Evolutionary conservation across 2,113 vertebrate species (phyloP).

Genomic region (Caranx ignobilis): DNA sequence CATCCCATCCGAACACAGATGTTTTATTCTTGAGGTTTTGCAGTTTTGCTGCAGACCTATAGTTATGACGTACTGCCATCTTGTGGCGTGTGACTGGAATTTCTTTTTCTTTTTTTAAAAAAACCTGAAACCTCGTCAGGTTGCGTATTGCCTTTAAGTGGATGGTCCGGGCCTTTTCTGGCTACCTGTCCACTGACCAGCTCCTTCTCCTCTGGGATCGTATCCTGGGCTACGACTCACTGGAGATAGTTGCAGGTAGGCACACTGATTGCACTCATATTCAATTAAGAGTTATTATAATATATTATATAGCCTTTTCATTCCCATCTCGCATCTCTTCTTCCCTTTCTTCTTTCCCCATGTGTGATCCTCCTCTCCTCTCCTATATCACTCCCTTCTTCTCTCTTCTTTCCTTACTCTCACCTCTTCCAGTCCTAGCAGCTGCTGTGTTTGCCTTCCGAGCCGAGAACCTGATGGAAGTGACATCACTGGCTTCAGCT

Average conservation of each 20-base stretch:
- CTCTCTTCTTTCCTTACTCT: background rate
- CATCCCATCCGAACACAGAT: background rate
- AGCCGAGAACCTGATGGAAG: constrained; percentile 99
- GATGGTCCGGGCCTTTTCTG: constrained; percentile 98
- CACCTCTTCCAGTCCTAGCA: constrained; percentile 87
- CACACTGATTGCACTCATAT: background rate
- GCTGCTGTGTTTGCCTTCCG: constrained; percentile 98
- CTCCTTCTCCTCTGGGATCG: constrained; percentile 98
- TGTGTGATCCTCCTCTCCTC: background rate
- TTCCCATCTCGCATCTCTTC: no score
- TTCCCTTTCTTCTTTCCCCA: background rate
- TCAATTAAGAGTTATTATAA: background rate
- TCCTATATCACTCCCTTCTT: background rate
- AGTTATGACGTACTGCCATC: constrained; percentile 65
- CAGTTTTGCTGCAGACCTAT: background rate
- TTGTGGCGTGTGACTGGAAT: constrained; percentile 59
- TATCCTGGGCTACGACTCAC: constrained; percentile 94
- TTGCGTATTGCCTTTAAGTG: constrained; percentile 98
- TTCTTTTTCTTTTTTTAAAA: background rate
- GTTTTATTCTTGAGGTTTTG: background rate
- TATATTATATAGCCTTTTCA: background rate
- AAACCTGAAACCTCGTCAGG: constrained; percentile 73
- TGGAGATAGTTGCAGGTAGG: constrained; percentile 95
- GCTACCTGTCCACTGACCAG: constrained; percentile 97
- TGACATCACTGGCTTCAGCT: constrained; percentile 96